phyloP scores from a whole-genome alignment of 2,113 vertebrate species.

The Syrmaticus mikado region DNA sequence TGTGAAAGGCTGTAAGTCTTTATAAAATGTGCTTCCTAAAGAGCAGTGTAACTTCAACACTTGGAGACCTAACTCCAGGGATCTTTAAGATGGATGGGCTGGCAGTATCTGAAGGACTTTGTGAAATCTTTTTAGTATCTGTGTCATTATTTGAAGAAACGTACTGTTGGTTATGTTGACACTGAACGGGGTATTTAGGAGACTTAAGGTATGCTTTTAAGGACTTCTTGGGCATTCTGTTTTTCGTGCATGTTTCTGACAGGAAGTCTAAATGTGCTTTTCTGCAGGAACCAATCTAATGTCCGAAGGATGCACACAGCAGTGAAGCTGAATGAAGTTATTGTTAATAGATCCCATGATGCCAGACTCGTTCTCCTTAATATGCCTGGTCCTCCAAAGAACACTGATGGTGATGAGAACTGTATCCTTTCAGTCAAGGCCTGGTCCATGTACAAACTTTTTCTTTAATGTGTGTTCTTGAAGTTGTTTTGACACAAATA shows the following conservation, averaged over 20 bases:
- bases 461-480: neutral
- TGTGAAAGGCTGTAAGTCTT: neutral
- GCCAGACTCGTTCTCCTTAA: slow-evolving; percentile 95
- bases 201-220: neutral
- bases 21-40: neutral
- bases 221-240: neutral
- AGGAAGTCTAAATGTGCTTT: neutral
- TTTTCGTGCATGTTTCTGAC: neutral
- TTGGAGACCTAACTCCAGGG: neutral
- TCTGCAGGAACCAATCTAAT: slow-evolving; percentile 91
- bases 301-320: slow-evolving; percentile 98
- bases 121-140: neutral
- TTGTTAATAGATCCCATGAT: slow-evolving; percentile 95
- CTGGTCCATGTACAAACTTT: neutral
- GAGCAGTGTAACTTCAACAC: neutral
- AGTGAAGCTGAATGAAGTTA: slow-evolving; percentile 97
- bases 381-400: slow-evolving; percentile 98
- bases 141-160: neutral
- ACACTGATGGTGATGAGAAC: slow-evolving; percentile 94
- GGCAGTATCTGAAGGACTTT: neutral
- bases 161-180: neutral
- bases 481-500: neutral
- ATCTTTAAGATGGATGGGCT: neutral
- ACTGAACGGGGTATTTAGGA: neutral
- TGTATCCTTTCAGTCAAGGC: slow-evolving; percentile 89